Evolutionary conservation across 2,113 vertebrate species (phyloP).

Genomic region (Platichthys stellatus): DNA sequence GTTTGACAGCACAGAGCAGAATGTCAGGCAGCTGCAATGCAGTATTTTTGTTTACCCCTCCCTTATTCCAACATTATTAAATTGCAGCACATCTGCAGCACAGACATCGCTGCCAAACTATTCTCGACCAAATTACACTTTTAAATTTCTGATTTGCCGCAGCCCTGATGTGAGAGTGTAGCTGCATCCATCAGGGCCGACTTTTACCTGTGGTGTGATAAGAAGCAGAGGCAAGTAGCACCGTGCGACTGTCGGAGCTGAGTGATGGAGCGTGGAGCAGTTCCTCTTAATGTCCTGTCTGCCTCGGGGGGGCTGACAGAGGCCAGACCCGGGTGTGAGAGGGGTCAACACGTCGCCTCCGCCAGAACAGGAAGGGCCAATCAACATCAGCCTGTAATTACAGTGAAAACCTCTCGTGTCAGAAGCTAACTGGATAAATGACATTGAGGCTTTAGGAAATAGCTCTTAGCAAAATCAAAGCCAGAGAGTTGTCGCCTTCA

Average conservation of each 20-base stretch:
- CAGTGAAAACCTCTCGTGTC: slow-evolving; percentile 54
- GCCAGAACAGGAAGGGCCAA: slow-evolving; percentile 65
- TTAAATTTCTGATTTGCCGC: not conserved
- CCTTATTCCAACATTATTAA: not conserved
- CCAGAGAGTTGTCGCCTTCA: slow-evolving; percentile 28
- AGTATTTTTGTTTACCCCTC: not conserved
- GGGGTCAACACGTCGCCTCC: slow-evolving; percentile 47
- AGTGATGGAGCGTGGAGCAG: slow-evolving; percentile 23
- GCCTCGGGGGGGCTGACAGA: slow-evolving; percentile 49
- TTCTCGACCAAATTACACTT: too few species aligned
- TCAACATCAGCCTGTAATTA: slow-evolving; percentile 66
- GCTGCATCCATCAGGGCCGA: not conserved
- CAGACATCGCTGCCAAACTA: slow-evolving; percentile 6
- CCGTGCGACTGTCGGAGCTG: not conserved
- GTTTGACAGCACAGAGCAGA: not conserved
- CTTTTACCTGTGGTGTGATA: slow-evolving; percentile 1
- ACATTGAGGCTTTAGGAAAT: slow-evolving; percentile 37
- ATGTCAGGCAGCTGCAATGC: not conserved
- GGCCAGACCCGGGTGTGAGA: slow-evolving; percentile 45
- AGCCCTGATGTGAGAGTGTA: slow-evolving; percentile 5
- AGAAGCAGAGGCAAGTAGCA: slow-evolving; percentile 9
- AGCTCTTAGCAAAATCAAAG: slow-evolving; percentile 22
- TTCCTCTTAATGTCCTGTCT: slow-evolving; percentile 40
- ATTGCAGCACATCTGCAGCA: not conserved
- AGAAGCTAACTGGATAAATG: slow-evolving; percentile 55